These are phyloP conservation scores for Sinopyrophorus schimmeli DNA, from an alignment of 2,888 invertebrate genomes.

Conservation along the genomic window DNA sequence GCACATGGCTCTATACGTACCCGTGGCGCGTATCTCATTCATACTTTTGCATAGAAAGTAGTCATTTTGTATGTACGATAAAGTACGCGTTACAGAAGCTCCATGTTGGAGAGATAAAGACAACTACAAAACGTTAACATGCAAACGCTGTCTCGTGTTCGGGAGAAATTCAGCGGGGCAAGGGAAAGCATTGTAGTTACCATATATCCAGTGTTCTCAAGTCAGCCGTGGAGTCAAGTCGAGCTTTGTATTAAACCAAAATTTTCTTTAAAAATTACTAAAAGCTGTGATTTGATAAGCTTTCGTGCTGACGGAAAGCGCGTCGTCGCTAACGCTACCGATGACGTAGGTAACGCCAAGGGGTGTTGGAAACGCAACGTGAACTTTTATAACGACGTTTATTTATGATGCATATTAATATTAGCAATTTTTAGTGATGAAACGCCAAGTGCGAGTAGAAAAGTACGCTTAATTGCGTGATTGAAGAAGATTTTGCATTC, in stretches of 20 bases:
- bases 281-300: constrained; percentile 25
- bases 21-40: constrained; percentile 59
- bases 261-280: constrained; percentile 29
- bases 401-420: constrained; percentile 22
- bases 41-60: constrained; percentile 65
- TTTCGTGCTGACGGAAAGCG: constrained; percentile 22
- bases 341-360: constrained; percentile 18
- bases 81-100: constrained; percentile 44
- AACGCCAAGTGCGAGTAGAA: constrained; percentile 10
- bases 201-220: constrained; percentile 59
- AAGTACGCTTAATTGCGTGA: no score
- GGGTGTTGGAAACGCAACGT: not conserved
- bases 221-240: constrained; percentile 55
- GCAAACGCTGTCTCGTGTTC: constrained; percentile 58
- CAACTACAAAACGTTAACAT: constrained; percentile 54
- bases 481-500: no score
- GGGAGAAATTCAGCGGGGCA: constrained; percentile 55
- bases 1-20: constrained; percentile 54
- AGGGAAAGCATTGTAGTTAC: constrained; percentile 55
- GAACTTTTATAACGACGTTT: constrained; percentile 16
- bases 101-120: constrained; percentile 47
- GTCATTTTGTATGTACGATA: constrained; percentile 59
- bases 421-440: constrained; percentile 18
- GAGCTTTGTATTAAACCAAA: constrained; percentile 35
- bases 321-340: constrained; percentile 19